Evolutionary conservation across 2,113 vertebrate species (phyloP).

Genomic region (Centropus unirufus): DNA sequence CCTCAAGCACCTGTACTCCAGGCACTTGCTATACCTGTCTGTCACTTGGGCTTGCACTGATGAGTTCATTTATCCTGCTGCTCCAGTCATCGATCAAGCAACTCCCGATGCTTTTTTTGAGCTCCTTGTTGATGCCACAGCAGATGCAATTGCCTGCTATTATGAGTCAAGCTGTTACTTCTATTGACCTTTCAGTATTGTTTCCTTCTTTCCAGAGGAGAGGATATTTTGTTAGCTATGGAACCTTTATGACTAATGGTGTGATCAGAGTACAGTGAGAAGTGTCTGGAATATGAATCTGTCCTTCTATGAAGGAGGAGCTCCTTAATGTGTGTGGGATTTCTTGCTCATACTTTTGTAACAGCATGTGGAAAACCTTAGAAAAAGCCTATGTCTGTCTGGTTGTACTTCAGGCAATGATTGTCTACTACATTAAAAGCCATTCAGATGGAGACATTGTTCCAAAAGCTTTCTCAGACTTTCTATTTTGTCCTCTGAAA

Average conservation of each 20-base stretch:
- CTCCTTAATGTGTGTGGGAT: background rate
- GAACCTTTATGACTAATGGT: background rate
- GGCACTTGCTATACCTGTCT: background rate
- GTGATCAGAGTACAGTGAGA: background rate
- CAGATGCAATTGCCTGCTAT: background rate
- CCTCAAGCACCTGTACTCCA: background rate
- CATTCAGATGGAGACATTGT: background rate
- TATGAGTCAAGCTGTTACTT: conserved; percentile 1
- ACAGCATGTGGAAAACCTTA: background rate
- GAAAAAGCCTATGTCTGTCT: background rate
- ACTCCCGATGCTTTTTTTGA: background rate
- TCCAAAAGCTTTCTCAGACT: background rate
- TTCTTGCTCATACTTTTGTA: background rate
- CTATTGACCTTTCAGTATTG: background rate
- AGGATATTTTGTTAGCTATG: background rate
- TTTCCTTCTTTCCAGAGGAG: background rate
- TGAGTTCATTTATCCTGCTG: background rate
- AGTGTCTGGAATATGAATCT: background rate
- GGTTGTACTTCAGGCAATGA: background rate
- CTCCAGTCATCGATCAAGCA: background rate
- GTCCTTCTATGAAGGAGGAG: background rate
- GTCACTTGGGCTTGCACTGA: background rate
- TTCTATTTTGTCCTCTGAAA: background rate
- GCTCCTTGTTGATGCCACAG: background rate
- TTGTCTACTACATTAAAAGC: background rate